phyloP scores from a whole-genome alignment of 2,113 vertebrate species.

The Oplegnathus fasciatus region DNA sequence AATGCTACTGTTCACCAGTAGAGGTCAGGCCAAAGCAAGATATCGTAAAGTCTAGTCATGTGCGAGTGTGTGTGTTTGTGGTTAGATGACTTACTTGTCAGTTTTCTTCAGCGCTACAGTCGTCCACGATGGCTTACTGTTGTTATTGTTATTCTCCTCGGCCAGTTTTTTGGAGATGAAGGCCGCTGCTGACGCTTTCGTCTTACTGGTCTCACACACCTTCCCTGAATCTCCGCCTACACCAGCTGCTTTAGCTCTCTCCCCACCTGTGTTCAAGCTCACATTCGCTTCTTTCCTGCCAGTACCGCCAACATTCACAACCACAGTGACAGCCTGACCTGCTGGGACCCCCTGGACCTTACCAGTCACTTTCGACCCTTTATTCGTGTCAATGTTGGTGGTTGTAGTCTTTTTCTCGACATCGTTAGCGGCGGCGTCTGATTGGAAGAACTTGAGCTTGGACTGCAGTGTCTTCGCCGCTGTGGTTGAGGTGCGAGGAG shows the following conservation, averaged over 20 bases:
- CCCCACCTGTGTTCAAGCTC: slow-evolving; percentile 1
- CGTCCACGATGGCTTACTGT: slow-evolving; percentile 48
- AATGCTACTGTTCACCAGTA: slow-evolving; percentile 31
- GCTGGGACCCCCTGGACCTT: slow-evolving; percentile 22
- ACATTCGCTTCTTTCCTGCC: slow-evolving; percentile 14
- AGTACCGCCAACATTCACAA: slow-evolving; percentile 28
- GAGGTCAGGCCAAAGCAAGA: slow-evolving; percentile 30
- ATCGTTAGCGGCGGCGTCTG: not conserved
- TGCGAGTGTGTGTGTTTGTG: not conserved
- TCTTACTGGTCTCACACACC: not conserved
- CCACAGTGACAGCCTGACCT: slow-evolving; percentile 50
- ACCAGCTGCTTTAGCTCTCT: not conserved
- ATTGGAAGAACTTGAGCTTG: slow-evolving; percentile 85
- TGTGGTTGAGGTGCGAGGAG: slow-evolving; percentile 51
- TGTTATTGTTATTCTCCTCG: slow-evolving; percentile 74
- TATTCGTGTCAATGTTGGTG: not conserved
- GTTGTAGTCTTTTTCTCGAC: slow-evolving; percentile 30
- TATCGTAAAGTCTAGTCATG: not conserved
- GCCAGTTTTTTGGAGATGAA: slow-evolving; percentile 80
- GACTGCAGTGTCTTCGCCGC: slow-evolving; percentile 85
- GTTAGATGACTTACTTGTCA: slow-evolving; percentile 59
- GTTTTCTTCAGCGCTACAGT: slow-evolving; percentile 47
- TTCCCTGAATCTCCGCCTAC: slow-evolving; percentile 3
- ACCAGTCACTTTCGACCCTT: not conserved
- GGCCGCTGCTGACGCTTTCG: slow-evolving; percentile 61